These are phyloP conservation scores for Jaculus jaculus DNA, from an alignment of 2,113 vertebrate species.

Conservation along the genomic window DNA sequence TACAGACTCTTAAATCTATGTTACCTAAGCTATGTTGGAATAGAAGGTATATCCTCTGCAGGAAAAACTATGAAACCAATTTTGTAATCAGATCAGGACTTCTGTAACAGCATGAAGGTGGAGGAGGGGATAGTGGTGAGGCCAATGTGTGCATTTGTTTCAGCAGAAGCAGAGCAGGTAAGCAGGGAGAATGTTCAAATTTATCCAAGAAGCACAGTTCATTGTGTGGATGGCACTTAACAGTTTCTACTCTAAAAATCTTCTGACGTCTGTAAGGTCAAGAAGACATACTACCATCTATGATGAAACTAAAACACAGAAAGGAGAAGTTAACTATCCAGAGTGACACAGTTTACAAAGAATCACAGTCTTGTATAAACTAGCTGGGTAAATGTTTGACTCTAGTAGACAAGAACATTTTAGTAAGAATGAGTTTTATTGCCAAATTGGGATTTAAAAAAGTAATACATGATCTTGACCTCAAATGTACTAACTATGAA, in stretches of 20 bases:
- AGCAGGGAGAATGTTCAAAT: conserved; percentile 21
- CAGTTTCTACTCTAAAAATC: not conserved
- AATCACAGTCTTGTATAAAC: not conserved
- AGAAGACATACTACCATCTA: not conserved
- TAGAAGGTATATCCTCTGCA: conserved; percentile 48
- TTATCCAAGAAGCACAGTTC: conserved; percentile 28
- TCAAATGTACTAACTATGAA: not conserved
- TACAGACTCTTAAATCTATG: conserved; percentile 41
- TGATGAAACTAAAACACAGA: not conserved
- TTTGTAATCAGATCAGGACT: conserved; percentile 50
- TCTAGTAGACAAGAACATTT: not conserved
- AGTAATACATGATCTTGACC: not conserved
- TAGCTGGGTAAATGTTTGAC: not conserved
- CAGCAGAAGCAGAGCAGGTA: not conserved
- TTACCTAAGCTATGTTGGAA: conserved; percentile 58
- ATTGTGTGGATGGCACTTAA: not conserved
- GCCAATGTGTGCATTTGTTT: conserved; percentile 59
- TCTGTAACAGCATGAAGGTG: not conserved
- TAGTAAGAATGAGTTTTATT: not conserved
- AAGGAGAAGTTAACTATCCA: not conserved
- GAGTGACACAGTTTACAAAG: not conserved
- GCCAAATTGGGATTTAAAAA: not conserved
- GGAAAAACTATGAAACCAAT: conserved; percentile 46
- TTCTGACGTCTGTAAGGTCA: not conserved
- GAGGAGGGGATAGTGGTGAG: not conserved